These are phyloP conservation scores for Mythimna impura DNA, from an alignment of 2,888 invertebrate species.

Conservation along the genomic window DNA sequence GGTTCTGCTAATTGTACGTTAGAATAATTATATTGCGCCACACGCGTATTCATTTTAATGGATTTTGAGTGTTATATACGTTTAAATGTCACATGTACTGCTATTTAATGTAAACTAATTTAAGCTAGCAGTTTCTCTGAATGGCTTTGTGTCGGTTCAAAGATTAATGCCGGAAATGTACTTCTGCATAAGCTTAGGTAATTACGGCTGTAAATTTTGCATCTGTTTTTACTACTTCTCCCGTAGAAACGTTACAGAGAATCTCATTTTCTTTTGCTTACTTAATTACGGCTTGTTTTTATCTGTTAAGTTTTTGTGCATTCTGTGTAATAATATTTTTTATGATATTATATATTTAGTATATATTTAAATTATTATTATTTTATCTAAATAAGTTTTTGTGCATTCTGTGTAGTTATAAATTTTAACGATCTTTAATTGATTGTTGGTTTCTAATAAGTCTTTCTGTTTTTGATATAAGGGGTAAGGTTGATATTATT, in stretches of 20 bases:
- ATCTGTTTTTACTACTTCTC: conserved; percentile 2
- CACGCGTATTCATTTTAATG: conserved; percentile 85
- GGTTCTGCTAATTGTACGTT: conserved; percentile 89
- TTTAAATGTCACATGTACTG: conserved; percentile 73
- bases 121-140: conserved; percentile 43
- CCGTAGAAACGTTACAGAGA: neutral
- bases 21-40: conserved; percentile 87
- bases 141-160: conserved; percentile 53
- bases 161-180: conserved; percentile 53
- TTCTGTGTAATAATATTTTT: too few species aligned
- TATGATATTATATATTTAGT: too few species aligned
- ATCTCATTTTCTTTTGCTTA: neutral
- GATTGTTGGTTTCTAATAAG: neutral
- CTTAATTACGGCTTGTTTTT: neutral
- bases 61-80: conserved; percentile 80
- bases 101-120: conserved; percentile 70
- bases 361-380: too few species aligned
- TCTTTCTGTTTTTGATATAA: neutral
- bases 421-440: neutral
- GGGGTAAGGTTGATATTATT: too few species aligned
- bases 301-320: neutral
- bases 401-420: too few species aligned
- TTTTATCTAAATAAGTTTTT: neutral
- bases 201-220: conserved; percentile 28
- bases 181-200: conserved; percentile 18